Percentiles rank a stretch among this genome's conserved stretches.
Conservation (phyloP, 2,113 vertebrate species). For the Amphiprion percula region DNA sequence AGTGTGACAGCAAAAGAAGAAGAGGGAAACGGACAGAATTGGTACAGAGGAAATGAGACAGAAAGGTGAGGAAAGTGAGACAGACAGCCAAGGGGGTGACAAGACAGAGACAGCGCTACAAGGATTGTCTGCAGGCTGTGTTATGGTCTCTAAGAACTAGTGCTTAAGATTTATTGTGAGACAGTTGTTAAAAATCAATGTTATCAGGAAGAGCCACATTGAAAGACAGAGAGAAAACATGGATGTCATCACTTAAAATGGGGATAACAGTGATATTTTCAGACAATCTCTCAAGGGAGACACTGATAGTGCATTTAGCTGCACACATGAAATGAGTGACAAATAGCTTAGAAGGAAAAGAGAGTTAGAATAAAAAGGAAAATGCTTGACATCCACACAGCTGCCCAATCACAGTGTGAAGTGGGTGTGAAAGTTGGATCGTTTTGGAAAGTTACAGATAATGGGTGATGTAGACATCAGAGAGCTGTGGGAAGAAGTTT, state of each 20-base stretch:
- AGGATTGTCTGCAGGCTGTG: background rate
- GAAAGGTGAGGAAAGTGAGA: slow-evolving; percentile 42
- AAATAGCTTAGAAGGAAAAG: background rate
- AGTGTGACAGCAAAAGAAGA: slow-evolving; percentile 36
- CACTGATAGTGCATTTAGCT: slow-evolving; percentile 1
- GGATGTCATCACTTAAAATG: background rate
- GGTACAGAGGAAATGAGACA: slow-evolving; percentile 28
- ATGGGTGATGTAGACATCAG: slow-evolving; percentile 9
- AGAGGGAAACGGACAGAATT: slow-evolving; percentile 46
- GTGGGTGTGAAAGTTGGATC: background rate
- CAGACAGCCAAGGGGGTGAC: slow-evolving; percentile 32
- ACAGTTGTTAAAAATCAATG: background rate
- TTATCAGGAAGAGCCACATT: background rate
- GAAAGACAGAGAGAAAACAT: background rate
- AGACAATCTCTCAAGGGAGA: background rate
- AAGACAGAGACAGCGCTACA: slow-evolving; percentile 8
- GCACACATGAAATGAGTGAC: background rate
- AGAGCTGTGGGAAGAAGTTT: slow-evolving; percentile 1
- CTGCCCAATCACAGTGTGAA: slow-evolving; percentile 1
- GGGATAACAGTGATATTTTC: background rate
- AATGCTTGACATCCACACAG: background rate
- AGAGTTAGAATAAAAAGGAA: background rate
- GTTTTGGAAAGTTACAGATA: slow-evolving; percentile 15
- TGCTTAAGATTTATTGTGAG: background rate
- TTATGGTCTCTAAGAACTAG: background rate